phyloP scores from a whole-genome alignment of 2,113 vertebrate genomes.

The Chaetodon auriga region DNA sequence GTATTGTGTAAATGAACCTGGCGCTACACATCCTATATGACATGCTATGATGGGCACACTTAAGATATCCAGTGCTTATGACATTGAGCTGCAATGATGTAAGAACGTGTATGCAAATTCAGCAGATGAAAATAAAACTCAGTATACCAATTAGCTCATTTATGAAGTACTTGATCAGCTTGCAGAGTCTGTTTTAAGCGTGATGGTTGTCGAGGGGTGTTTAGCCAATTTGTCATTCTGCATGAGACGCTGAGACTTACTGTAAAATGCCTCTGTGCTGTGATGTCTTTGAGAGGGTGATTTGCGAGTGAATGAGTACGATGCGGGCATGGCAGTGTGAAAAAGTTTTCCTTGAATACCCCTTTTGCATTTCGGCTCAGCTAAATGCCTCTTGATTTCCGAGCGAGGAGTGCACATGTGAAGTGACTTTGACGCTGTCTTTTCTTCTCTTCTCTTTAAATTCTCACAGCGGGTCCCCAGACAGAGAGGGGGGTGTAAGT shows the following conservation, averaged over 20 bases:
- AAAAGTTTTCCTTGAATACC: constrained; percentile 17
- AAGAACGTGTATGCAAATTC: background rate
- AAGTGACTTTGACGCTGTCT: constrained; percentile 26
- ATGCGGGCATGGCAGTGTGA: background rate
- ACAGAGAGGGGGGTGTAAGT: constrained; percentile 97
- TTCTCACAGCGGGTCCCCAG: constrained; percentile 92
- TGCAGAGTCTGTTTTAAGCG: background rate
- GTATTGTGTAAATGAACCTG: background rate
- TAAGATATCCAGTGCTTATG: background rate
- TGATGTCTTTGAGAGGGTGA: background rate
- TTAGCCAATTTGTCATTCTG: background rate
- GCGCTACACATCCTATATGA: too few relatives aligned
- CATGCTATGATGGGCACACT: background rate
- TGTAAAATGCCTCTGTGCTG: background rate
- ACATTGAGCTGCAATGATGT: background rate
- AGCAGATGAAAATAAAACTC: background rate
- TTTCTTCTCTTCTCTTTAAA: constrained; percentile 30
- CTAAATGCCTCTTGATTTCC: constrained; percentile 44
- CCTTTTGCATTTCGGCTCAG: background rate
- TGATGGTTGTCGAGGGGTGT: background rate
- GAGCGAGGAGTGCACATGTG: constrained; percentile 23
- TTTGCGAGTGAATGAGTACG: constrained; percentile 20
- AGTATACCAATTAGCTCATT: background rate
- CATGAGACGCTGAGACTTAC: background rate
- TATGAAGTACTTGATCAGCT: background rate